Evolutionary conservation across 2,888 invertebrate species (phyloP).

Genomic region (Portevinia maculata): DNA sequence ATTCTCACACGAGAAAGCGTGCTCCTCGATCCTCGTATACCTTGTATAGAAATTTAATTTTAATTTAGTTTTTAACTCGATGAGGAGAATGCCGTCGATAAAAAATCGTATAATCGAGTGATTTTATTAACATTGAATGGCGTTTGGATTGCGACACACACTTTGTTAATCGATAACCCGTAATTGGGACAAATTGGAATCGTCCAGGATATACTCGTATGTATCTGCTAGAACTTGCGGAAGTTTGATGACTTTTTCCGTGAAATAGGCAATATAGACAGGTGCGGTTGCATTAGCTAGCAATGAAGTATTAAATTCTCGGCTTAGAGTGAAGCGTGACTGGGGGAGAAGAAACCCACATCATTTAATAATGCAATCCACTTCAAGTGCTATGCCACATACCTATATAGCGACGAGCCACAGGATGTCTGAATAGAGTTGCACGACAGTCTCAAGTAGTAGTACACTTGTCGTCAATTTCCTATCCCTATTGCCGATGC

Average conservation of each 20-base stretch:
- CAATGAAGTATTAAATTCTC: conserved; percentile 46
- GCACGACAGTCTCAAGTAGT: conserved; percentile 48
- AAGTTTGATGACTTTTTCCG: too few species aligned
- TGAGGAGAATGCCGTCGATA: background rate
- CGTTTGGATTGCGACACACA: conserved; percentile 21
- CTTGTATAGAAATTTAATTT: background rate
- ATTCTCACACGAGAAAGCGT: conserved; percentile 22
- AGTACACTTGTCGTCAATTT: conserved; percentile 41
- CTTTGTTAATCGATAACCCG: conserved; percentile 9
- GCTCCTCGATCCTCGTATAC: background rate
- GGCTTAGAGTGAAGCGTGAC: conserved; percentile 9
- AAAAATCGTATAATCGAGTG: conserved; percentile 6
- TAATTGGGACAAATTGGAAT: background rate
- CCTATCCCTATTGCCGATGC: conserved; percentile 5
- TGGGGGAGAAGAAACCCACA: conserved; percentile 32
- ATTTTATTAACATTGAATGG: conserved; percentile 47
- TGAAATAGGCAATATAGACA: too few species aligned
- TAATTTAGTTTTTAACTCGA: background rate
- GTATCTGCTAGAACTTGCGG: too few species aligned
- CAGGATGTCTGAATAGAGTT: conserved; percentile 50
- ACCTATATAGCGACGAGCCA: conserved; percentile 12
- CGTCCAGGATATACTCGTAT: background rate
- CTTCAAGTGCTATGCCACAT: conserved; percentile 34
- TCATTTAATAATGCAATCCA: conserved; percentile 63
- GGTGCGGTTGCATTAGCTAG: background rate